Evolutionary conservation across 92 coral and sea anemone genomes (phyloP), one percentile per base, ranked within the genome.

Genomic region (Nematostella vectensis): DNA sequence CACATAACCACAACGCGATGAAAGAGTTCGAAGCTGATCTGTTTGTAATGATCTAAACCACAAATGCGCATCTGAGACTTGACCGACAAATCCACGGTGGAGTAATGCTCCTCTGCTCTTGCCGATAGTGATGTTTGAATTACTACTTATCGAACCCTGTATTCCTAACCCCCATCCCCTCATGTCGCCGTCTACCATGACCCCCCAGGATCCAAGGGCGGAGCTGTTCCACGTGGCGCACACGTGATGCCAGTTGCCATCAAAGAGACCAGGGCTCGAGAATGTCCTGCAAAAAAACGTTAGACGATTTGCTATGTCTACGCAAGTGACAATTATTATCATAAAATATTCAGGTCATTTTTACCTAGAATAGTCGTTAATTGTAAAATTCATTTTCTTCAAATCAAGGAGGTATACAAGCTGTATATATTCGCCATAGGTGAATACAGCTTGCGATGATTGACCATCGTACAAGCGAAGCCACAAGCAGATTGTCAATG

Each of bases 161-260:
- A 13, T 1, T 27, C 51, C n/a, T n/a, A n/a, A n/a, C n/a, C n/a
- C 60, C 60, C 60, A 55, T 6, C 60, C 60, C 12, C 17, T 12
- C 10, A 43, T 43, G 16, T 55, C 60, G n/a, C 60, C 60, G 17
- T 55, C 22, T 21, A 55, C 39, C 11, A 11, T 1, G 24, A 55
- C 23, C 4, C 23, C 4, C 60, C 60, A 55, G 10, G 17, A 19
- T 27, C 60, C 60, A 12, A 17, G 22, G 8, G 22, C 15, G 11
- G 18, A 27, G 3, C 40, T n/a, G 18, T 8, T 6, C 60, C 60
- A 55, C 22, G 40, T 19, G 33, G 47, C 18, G 24, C 60, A 55
- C 20, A 55, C 60, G 39, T 55, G 60, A 55, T 55, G 60, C 60
- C 43, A 55, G 18, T 55, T 33, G 3, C 29, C 60, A n/a, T 55